Percentiles rank a stretch among this genome's conserved stretches.
Evolutionary conservation across 1,140 invertebrate species (phyloP).

Genomic region (Geopemphigus sp.): DNA sequence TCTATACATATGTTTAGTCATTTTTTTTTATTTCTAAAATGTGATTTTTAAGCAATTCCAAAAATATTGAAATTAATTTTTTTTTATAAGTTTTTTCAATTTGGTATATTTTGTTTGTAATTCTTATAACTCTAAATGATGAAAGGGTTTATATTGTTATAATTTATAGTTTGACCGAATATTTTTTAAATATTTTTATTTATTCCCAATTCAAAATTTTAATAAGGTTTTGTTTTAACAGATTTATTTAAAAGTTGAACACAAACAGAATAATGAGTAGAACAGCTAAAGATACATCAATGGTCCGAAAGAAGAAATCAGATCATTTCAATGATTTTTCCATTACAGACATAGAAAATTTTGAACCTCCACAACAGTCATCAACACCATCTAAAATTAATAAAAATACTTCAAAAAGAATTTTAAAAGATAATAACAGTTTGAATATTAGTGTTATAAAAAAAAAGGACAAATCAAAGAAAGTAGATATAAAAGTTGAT

Average conservation of each 20-base stretch:
- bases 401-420: slow-evolving; percentile 13
- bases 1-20: no score
- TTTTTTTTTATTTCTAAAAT: no score
- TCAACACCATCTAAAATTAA: slow-evolving; percentile 22
- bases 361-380: slow-evolving; percentile 22
- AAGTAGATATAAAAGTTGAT: not conserved
- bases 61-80: no score
- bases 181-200: no score
- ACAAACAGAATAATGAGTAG: not conserved
- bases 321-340: not conserved
- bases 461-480: not conserved
- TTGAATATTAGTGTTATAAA: slow-evolving; percentile 35
- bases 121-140: no score
- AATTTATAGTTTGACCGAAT: no score
- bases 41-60: no score
- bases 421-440: slow-evolving; percentile 11
- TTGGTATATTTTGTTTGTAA: no score
- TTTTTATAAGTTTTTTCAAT: no score
- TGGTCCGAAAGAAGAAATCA: not conserved
- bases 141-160: no score
- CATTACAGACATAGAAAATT: slow-evolving; percentile 28
- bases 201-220: no score
- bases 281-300: not conserved
- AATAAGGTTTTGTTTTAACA: not conserved
- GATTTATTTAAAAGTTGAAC: not conserved